phyloP scores from a whole-genome alignment of 1,140 invertebrate species.

The Heliconius melpomene region DNA sequence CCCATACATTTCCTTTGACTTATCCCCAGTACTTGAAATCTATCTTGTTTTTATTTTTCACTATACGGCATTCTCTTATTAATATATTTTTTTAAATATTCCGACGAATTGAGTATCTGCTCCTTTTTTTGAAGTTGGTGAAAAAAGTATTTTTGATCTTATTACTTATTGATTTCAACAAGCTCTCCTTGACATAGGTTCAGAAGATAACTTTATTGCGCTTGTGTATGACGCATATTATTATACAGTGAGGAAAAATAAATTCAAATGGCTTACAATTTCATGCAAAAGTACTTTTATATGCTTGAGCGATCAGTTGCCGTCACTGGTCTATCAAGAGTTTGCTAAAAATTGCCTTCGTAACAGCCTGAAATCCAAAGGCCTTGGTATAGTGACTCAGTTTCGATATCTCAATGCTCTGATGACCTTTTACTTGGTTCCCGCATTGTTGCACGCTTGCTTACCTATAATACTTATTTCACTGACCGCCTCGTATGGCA shows the following conservation, averaged over 20 bases:
- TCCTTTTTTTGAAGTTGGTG: too few relatives aligned
- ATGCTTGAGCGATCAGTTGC: constrained; percentile 15
- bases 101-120: too few relatives aligned
- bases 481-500: background rate
- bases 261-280: constrained; percentile 35
- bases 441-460: constrained; percentile 58
- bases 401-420: constrained; percentile 73
- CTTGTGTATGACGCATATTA: constrained; percentile 10
- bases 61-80: background rate
- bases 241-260: constrained; percentile 22
- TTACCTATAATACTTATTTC: constrained; percentile 49
- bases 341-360: constrained; percentile 39
- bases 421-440: constrained; percentile 72
- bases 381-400: constrained; percentile 77
- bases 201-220: constrained; percentile 25
- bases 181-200: constrained; percentile 27
- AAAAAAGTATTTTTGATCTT: background rate
- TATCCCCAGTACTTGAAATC: background rate
- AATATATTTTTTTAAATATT: too few relatives aligned
- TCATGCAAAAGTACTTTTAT: constrained; percentile 34
- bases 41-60: background rate
- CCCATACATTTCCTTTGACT: background rate
- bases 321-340: background rate
- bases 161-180: constrained; percentile 5
- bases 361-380: constrained; percentile 65